Evolutionary conservation across 2,888 invertebrate species (phyloP).

Genomic region (Macaria notata): DNA sequence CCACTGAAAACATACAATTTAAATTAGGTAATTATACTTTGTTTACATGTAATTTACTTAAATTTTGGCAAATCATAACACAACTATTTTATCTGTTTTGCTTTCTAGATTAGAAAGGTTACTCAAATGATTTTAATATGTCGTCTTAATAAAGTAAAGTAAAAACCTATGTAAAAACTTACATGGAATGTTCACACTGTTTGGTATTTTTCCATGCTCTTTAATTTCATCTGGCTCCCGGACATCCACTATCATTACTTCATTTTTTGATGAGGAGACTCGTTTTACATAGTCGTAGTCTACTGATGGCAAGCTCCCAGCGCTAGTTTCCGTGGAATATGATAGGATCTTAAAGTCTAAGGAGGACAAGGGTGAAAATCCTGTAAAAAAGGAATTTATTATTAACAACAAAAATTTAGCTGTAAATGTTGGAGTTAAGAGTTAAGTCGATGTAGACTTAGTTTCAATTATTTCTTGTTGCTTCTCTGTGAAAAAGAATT

Average conservation of each 20-base stretch:
- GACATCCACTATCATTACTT: constrained; percentile 86
- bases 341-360: constrained; percentile 23
- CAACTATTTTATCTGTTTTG: neutral
- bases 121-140: neutral
- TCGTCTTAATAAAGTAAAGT: neutral
- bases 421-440: too few relatives aligned
- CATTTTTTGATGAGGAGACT: constrained; percentile 43
- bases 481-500: neutral
- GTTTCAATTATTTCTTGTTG: too few relatives aligned
- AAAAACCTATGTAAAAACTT: constrained; percentile 48
- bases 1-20: constrained; percentile 69
- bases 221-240: constrained; percentile 87
- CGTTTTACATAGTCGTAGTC: constrained; percentile 71
- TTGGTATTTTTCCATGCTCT: constrained; percentile 87
- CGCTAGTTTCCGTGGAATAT: constrained; percentile 45
- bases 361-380: constrained; percentile 6
- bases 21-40: too few relatives aligned
- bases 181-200: constrained; percentile 90
- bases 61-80: neutral
- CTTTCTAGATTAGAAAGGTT: neutral
- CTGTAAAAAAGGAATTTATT: constrained; percentile 14
- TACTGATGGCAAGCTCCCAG: constrained; percentile 52
- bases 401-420: too few relatives aligned
- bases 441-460: too few relatives aligned
- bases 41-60: too few relatives aligned